Evolutionary conservation across 37 sponge, comb jelly and placozoan species (phyloP), one percentile per base, ranked within the genome.

Genomic region (Axinella damicornis): DNA sequence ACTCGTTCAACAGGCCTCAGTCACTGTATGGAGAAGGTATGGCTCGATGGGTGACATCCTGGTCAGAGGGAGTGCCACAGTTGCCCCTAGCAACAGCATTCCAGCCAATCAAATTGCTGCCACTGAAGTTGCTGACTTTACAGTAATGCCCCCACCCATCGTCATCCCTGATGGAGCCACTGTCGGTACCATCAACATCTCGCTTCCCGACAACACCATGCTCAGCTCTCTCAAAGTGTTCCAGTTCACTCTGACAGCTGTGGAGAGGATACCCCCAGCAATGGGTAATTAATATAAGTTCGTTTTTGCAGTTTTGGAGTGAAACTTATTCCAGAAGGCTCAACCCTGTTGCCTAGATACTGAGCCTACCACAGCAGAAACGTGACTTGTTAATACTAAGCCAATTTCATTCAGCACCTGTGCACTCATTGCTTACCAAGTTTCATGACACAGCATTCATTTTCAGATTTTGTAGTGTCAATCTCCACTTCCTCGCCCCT

Each of bases 11-110:
- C 67, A 84, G 87, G 79, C 57, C 18, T 16, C 72, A 19, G 33
- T 93, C 9, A 35, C 78, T 12, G 84, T 95, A 0, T 85, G 89
- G 87, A 71, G 96, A 37, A 41, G 38, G 34, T 95, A 73, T 80
- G 96, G 96, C 53, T 83, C 87, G 28, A 66, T 35, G 40, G 90
- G 96, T 1, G 63, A 61, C 57, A 89, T 95, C n/a, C 31, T 37
- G 41, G 87, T 95, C 18, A 74, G 66, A 58, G 94, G 94, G 17
- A 46, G 85, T 38, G 89, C 89, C n/a, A 39, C 72, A 33, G 32
- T 55, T 32, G 73, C 54, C 22, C 5, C 69, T 28, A 37, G 31
- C 19, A 30, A 52, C 17, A 28, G 12, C 32, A 73, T 83, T 24
- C 76, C 88, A 39, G 22, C 86, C 18, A 27, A 83, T 24, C 52